Evolutionary conservation across 2,888 invertebrate genomes (phyloP).

Genomic region (Lymantria monacha): DNA sequence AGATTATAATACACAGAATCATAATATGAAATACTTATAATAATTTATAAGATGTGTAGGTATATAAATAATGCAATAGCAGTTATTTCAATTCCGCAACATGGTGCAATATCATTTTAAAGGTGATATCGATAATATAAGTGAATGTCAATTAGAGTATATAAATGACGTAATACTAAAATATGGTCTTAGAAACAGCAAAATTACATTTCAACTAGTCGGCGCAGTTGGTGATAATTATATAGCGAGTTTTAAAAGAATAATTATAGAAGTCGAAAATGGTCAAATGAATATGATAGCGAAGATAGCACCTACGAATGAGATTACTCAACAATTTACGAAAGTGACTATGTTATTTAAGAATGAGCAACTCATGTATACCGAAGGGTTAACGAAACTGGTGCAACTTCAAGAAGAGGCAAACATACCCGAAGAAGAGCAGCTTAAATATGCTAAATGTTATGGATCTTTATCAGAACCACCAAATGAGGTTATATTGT

Average conservation of each 20-base stretch:
- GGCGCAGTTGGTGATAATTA: no score
- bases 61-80: no score
- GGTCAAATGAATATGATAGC: conserved; percentile 37
- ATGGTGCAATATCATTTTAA: conserved; percentile 36
- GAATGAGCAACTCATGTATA: conserved; percentile 48
- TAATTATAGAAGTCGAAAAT: conserved; percentile 28
- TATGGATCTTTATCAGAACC: conserved; percentile 40
- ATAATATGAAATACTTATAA: no score
- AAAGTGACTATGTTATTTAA: conserved; percentile 28
- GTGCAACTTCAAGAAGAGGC: conserved; percentile 40
- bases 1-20: no score
- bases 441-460: conserved; percentile 45
- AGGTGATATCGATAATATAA: conserved; percentile 35
- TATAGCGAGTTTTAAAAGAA: no score
- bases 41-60: no score
- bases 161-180: conserved; percentile 4
- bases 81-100: conserved; percentile 1
- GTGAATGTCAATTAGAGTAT: conserved; percentile 14
- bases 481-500: conserved; percentile 45
- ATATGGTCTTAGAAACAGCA: conserved; percentile 28
- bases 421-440: conserved; percentile 35
- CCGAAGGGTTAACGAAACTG: conserved; percentile 44
- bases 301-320: conserved; percentile 41
- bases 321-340: conserved; percentile 21
- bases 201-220: conserved; percentile 26